Conservation (phyloP, 1,140 invertebrate species). For the Halesus radiatus region DNA sequence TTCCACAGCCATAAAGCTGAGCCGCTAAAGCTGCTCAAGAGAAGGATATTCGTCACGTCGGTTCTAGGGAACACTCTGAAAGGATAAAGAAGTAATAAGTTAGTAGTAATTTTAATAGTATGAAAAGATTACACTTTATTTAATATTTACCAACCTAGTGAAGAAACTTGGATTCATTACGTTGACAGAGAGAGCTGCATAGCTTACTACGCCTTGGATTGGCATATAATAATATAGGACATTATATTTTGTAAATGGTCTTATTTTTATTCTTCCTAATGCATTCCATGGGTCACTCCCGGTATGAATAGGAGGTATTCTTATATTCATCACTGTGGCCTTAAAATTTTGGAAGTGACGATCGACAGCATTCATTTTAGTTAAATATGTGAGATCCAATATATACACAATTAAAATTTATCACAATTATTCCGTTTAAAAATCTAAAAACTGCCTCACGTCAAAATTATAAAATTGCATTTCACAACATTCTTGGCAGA, state of each 20-base stretch:
- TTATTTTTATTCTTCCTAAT: constrained; percentile 61
- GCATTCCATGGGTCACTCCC: constrained; percentile 42
- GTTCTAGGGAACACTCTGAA: constrained; percentile 65
- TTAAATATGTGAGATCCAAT: constrained; percentile 14
- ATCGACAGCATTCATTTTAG: constrained; percentile 37
- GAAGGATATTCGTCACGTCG: constrained; percentile 67
- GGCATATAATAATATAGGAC: constrained; percentile 68
- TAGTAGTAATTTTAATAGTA: too few relatives aligned
- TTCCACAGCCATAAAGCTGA: constrained; percentile 68
- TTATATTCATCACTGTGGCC: constrained; percentile 34
- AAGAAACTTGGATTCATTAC: constrained; percentile 69
- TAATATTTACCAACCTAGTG: constrained; percentile 62
- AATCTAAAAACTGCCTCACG: background rate
- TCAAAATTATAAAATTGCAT: constrained; percentile 29
- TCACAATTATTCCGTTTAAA: constrained; percentile 7
- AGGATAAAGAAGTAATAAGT: constrained; percentile 51
- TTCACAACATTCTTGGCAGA: constrained; percentile 41
- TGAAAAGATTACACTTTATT: too few relatives aligned
- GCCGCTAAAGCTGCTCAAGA: constrained; percentile 65
- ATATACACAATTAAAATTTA: constrained; percentile 31
- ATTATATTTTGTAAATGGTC: constrained; percentile 67
- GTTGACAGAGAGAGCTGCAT: constrained; percentile 68
- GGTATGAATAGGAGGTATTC: constrained; percentile 23
- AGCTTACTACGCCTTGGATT: constrained; percentile 67
- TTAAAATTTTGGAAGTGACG: constrained; percentile 44